Conservation (phyloP, 1,140 invertebrate species). For the Drosophila sechellia region DNA sequence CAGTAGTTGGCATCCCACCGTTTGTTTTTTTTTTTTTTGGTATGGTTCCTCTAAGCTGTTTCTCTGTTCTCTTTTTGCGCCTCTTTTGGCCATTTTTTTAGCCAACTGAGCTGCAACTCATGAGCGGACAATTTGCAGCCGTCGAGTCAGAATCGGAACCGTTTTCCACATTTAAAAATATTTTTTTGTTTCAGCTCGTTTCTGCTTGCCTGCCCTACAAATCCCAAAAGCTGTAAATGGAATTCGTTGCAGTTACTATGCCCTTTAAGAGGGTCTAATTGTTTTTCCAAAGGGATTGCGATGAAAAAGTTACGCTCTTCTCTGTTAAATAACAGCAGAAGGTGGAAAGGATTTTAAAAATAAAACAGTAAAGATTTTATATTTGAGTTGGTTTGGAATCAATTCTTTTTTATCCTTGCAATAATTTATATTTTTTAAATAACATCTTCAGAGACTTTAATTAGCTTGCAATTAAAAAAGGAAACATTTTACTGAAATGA, state of each 20-base stretch:
- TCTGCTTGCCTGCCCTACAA: conserved; percentile 22
- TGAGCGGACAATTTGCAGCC: conserved; percentile 47
- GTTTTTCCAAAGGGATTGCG: too few relatives aligned
- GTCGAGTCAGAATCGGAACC: conserved; percentile 9
- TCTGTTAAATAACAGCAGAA: not conserved
- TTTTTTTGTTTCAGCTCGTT: conserved; percentile 30
- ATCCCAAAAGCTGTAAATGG: conserved; percentile 41
- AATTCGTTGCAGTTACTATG: conserved; percentile 24
- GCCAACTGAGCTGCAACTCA: conserved; percentile 43
- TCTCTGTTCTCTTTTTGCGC: not conserved
- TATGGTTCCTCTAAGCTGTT: conserved; percentile 21
- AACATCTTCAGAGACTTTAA: too few relatives aligned
- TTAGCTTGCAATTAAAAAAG: too few relatives aligned
- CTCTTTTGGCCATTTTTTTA: conserved; percentile 1
- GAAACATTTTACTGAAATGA: too few relatives aligned
- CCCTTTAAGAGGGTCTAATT: conserved; percentile 8
- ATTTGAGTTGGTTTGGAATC: too few relatives aligned
- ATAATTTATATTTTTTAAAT: too few relatives aligned
- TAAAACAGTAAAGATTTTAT: not conserved
- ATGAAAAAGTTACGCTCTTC: too few relatives aligned
- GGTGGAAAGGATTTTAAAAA: not conserved
- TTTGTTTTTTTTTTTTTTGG: conserved; percentile 3
- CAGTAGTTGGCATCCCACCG: conserved; percentile 35
- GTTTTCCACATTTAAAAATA: conserved; percentile 34
- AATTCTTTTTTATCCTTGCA: too few relatives aligned